Conservation (phyloP, 2,113 vertebrate genomes). For the Pterocles gutturalis region DNA sequence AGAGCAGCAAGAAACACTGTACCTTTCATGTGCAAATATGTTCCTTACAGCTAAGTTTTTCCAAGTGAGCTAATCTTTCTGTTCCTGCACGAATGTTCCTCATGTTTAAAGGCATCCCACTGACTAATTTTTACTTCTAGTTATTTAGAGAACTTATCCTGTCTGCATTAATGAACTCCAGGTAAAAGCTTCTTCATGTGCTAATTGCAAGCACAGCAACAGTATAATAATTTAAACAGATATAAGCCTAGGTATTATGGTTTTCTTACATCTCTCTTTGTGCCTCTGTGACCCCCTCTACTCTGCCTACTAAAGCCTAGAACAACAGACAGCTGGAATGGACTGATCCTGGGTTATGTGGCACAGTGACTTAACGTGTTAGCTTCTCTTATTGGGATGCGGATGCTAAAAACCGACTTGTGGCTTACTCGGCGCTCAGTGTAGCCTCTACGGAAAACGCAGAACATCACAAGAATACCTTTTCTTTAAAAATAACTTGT, state of each 20-base stretch:
- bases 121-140: not conserved
- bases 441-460: not conserved
- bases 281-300: not conserved
- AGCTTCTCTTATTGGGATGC: not conserved
- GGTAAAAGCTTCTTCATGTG: not conserved
- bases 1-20: not conserved
- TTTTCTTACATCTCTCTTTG: not conserved
- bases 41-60: conserved; percentile 23
- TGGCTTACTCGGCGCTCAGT: not conserved
- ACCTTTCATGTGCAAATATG: conserved; percentile 35
- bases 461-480: not conserved
- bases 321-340: not conserved
- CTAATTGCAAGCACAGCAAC: not conserved
- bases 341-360: not conserved
- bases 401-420: not conserved
- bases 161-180: not conserved
- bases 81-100: not conserved
- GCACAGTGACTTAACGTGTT: not conserved
- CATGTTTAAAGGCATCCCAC: not conserved
- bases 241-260: not conserved
- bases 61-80: conserved; percentile 24
- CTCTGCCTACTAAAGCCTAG: not conserved
- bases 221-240: not conserved
- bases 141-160: not conserved
- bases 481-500: not conserved